Conservation (phyloP, 2,113 vertebrate species). For the Lepidothrix coronata region DNA sequence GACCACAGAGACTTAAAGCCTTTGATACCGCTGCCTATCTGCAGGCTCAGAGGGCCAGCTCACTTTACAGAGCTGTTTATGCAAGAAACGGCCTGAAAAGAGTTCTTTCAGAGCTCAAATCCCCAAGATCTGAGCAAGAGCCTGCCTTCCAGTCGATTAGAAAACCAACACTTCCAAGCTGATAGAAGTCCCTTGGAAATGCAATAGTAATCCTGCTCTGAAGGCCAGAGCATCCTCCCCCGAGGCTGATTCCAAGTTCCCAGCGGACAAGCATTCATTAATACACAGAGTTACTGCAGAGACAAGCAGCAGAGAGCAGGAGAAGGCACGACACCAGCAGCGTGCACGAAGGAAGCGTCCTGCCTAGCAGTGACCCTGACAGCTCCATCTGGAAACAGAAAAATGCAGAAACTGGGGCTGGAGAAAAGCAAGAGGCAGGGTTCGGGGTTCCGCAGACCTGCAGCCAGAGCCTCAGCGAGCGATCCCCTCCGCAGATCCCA, state of each 20-base stretch:
- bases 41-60: not conserved
- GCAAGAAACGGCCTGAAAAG: not conserved
- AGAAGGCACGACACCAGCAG: not conserved
- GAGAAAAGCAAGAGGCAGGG: not conserved
- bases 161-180: not conserved
- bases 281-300: not conserved
- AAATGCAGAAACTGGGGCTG: not conserved
- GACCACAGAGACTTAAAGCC: not conserved
- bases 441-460: not conserved
- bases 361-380: not conserved
- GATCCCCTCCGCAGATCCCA: not conserved
- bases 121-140: not conserved
- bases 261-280: not conserved
- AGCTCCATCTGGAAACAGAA: not conserved
- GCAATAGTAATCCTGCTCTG: not conserved
- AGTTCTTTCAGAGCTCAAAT: constrained; percentile 9
- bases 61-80: constrained; percentile 1
- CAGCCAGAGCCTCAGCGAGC: not conserved
- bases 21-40: not conserved
- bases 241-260: not conserved
- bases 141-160: not conserved
- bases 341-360: not conserved
- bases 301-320: not conserved
- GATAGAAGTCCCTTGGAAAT: not conserved
- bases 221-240: not conserved